Conservation (phyloP, 2,113 vertebrate genomes). For the Bungarus multicinctus region DNA sequence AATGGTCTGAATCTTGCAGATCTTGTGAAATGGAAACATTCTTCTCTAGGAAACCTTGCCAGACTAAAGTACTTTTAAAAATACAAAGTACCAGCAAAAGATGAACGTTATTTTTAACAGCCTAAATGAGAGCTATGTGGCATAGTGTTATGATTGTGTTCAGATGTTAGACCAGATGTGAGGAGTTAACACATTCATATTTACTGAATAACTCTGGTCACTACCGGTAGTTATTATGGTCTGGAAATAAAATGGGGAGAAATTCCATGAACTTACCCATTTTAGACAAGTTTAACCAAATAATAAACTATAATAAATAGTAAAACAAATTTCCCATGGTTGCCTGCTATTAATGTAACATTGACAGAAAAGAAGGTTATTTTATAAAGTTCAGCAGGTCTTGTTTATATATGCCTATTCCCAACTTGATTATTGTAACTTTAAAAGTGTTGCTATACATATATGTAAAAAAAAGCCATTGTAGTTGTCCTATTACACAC, state of each 20-base stretch:
- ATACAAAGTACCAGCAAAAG: slow-evolving; percentile 1
- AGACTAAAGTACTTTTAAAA: background rate
- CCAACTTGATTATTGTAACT: background rate
- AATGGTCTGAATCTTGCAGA: background rate
- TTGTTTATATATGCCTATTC: background rate
- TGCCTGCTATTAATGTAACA: background rate
- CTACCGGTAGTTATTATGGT: background rate
- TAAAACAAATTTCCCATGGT: background rate
- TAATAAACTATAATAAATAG: background rate
- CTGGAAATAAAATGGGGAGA: background rate
- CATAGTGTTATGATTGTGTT: background rate
- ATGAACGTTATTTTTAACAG: background rate
- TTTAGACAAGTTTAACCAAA: background rate
- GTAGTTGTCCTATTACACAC: background rate
- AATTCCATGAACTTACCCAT: background rate
- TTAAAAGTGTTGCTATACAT: background rate
- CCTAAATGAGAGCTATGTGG: background rate
- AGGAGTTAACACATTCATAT: background rate
- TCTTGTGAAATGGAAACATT: slow-evolving; percentile 7
- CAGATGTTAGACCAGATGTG: background rate
- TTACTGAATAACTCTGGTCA: background rate
- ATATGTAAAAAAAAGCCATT: background rate
- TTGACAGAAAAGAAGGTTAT: background rate
- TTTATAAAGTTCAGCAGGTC: background rate
- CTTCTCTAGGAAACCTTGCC: background rate